phyloP scores from a whole-genome alignment of 2,888 invertebrate species.

The Ophion ventricosus region DNA sequence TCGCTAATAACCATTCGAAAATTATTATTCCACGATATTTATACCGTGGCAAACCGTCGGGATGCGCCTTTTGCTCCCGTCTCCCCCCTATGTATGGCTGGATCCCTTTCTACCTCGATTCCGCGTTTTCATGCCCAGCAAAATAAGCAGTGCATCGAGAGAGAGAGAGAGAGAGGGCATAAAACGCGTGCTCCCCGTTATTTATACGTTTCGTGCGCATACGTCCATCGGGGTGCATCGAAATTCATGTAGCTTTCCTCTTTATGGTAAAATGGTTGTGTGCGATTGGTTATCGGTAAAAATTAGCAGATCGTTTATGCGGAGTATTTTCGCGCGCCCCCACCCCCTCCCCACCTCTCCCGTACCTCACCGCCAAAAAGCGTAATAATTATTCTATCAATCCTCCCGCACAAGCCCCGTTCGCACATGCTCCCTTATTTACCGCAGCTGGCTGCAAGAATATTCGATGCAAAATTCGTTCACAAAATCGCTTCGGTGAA shows the following conservation, averaged over 20 bases:
- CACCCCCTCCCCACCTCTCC: not conserved
- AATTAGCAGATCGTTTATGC: constrained; percentile 81
- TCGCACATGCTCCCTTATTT: constrained; percentile 44
- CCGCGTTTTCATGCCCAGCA: constrained; percentile 3
- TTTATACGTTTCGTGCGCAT: constrained; percentile 75
- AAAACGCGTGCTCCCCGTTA: constrained; percentile 72
- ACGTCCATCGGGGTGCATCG: constrained; percentile 67
- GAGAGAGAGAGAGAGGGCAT: constrained; percentile 30
- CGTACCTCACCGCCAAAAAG: constrained; percentile 6
- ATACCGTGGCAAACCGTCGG: constrained; percentile 71
- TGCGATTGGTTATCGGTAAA: constrained; percentile 82
- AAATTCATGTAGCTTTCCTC: constrained; percentile 34
- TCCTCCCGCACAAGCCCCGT: constrained; percentile 35
- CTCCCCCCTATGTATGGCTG: not conserved
- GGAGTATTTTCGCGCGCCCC: constrained; percentile 71
- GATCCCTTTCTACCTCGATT: constrained; percentile 49
- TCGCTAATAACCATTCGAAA: constrained; percentile 81
- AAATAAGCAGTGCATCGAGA: not conserved
- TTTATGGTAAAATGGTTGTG: constrained; percentile 60
- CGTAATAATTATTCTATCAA: constrained; percentile 81
- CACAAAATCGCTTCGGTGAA: constrained; percentile 40
- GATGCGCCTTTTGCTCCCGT: constrained; percentile 53
- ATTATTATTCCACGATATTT: constrained; percentile 82
- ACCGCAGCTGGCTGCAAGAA: constrained; percentile 36
- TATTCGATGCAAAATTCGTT: constrained; percentile 51